Percentiles rank a stretch among this genome's conserved stretches.
phyloP scores from a whole-genome alignment of 1,140 invertebrate species.

The Meloidogyne floridensis region DNA sequence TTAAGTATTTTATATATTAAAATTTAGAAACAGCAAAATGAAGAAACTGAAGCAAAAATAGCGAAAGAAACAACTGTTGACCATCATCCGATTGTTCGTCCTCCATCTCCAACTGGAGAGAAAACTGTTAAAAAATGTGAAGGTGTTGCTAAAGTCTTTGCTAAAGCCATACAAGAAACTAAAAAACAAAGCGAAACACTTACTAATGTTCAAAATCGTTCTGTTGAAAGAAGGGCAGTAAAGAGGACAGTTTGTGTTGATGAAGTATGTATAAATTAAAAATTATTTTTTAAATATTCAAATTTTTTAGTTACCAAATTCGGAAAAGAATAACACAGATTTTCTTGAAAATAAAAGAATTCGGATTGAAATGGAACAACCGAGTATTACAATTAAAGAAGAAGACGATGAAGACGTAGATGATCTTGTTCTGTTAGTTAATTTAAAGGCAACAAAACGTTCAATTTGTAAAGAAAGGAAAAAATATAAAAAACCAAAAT shows the following conservation, averaged over 20 bases:
- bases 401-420: slow-evolving; percentile 14
- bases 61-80: neutral
- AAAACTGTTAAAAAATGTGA: neutral
- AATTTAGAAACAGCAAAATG: neutral
- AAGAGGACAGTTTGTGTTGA: neutral
- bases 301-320: neutral
- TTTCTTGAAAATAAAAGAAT: slow-evolving; percentile 2
- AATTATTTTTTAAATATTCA: neutral
- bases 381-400: neutral
- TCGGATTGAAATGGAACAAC: neutral
- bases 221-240: neutral
- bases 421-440: slow-evolving; percentile 3
- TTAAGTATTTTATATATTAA: neutral
- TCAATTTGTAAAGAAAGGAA: slow-evolving; percentile 11
- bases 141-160: slow-evolving; percentile 4
- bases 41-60: neutral
- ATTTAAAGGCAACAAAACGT: slow-evolving; percentile 9
- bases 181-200: neutral
- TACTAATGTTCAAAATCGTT: neutral
- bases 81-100: neutral
- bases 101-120: neutral
- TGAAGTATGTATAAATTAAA: neutral
- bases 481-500: slow-evolving; percentile 2
- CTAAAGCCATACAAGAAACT: slow-evolving; percentile 2
- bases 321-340: neutral